A percentile compares a stretch with the other conserved stretches of the same genome.
Evolutionary conservation across 2,888 invertebrate species (phyloP).

Genomic region (Ligdia adustata): DNA sequence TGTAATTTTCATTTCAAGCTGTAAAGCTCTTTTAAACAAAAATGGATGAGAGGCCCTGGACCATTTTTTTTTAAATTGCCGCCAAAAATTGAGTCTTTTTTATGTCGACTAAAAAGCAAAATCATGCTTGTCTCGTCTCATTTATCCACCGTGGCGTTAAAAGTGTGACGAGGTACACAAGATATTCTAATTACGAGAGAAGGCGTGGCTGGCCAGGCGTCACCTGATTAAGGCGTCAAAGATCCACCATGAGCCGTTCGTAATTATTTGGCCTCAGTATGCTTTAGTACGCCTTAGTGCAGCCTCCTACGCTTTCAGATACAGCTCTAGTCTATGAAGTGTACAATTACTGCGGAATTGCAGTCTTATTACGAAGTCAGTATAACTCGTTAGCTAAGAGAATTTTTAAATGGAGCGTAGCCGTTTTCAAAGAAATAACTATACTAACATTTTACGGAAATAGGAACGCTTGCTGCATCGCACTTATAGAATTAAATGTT

Average conservation of each 20-base stretch:
- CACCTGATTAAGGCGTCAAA: slow-evolving; percentile 77
- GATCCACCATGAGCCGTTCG: slow-evolving; percentile 55
- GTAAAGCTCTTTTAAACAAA: too few relatives aligned
- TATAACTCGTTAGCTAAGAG: slow-evolving; percentile 25
- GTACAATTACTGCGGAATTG: slow-evolving; percentile 24
- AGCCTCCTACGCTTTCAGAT: slow-evolving; percentile 44
- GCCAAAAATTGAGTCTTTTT: too few relatives aligned
- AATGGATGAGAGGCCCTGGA: too few relatives aligned
- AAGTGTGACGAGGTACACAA: slow-evolving; percentile 48
- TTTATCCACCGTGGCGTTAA: slow-evolving; percentile 33
- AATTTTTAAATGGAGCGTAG: slow-evolving; percentile 26
- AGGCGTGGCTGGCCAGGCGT: slow-evolving; percentile 59
- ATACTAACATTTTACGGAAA: neutral
- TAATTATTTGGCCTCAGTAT: slow-evolving; percentile 64
- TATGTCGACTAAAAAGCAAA: too few relatives aligned
- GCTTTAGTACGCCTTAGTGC: slow-evolving; percentile 42
- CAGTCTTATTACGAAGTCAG: slow-evolving; percentile 24
- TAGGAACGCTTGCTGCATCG: neutral
- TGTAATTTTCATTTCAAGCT: too few relatives aligned
- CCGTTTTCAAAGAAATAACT: neutral
- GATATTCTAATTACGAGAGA: slow-evolving; percentile 69
- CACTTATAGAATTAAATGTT: neutral
- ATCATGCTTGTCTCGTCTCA: neutral
- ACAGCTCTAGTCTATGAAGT: slow-evolving; percentile 35
- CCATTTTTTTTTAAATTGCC: too few relatives aligned